Evolutionary conservation across 2,888 invertebrate genomes (phyloP).

Genomic region (Protophormia terraenovae): DNA sequence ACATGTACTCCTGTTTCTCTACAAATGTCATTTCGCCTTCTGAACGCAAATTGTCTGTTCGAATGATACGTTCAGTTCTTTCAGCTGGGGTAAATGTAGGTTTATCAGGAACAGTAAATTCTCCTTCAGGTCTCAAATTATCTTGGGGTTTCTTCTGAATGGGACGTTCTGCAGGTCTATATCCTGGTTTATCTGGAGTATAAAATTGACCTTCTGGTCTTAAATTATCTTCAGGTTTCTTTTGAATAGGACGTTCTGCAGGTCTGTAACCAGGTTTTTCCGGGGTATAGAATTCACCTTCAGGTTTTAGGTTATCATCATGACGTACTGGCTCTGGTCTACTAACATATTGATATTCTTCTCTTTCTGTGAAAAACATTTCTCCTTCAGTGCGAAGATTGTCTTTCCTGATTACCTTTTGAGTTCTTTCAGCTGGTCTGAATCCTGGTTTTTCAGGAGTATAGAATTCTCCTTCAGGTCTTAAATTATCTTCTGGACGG

Average conservation of each 20-base stretch:
- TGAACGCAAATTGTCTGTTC: slow-evolving; percentile 82
- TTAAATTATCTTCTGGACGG: slow-evolving; percentile 82
- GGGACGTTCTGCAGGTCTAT: slow-evolving; percentile 81
- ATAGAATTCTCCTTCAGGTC: slow-evolving; percentile 82
- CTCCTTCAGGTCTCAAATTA: slow-evolving; percentile 82
- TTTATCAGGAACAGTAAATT: slow-evolving; percentile 79
- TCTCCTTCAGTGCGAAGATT: slow-evolving; percentile 82
- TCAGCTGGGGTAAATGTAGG: slow-evolving; percentile 82
- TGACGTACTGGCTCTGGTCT: slow-evolving; percentile 80
- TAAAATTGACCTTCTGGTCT: slow-evolving; percentile 83
- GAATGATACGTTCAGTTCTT: slow-evolving; percentile 79
- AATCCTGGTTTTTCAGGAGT: slow-evolving; percentile 79
- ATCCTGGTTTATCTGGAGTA: slow-evolving; percentile 81
- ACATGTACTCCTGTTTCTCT: slow-evolving; percentile 75
- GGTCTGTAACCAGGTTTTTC: slow-evolving; percentile 80
- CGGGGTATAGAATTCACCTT: slow-evolving; percentile 81
- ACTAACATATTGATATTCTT: slow-evolving; percentile 79
- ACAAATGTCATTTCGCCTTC: slow-evolving; percentile 82
- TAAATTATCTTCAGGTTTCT: slow-evolving; percentile 82
- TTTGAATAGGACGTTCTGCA: slow-evolving; percentile 81
- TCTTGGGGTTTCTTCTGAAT: slow-evolving; percentile 82
- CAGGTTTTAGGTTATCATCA: slow-evolving; percentile 81
- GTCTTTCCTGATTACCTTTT: slow-evolving; percentile 83
- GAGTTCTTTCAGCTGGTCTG: slow-evolving; percentile 81
- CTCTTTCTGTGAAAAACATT: slow-evolving; percentile 76